A percentile compares a stretch with the other conserved stretches of the same genome.
phyloP scores from a whole-genome alignment of 1,140 invertebrate species.

The Epicauta chinensis region DNA sequence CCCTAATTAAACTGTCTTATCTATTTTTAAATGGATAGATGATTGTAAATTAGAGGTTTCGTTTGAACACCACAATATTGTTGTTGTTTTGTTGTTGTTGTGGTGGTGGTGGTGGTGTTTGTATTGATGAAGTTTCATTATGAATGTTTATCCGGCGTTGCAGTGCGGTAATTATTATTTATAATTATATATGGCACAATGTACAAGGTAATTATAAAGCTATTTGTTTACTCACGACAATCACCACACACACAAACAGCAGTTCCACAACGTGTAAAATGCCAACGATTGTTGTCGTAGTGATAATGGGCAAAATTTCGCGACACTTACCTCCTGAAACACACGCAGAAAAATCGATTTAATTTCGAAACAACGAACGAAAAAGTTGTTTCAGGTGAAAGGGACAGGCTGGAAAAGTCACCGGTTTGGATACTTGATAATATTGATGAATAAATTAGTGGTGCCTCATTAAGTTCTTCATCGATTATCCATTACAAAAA shows the following conservation, averaged over 20 bases:
- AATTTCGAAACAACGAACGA: neutral
- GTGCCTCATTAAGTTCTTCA: constrained; percentile 4
- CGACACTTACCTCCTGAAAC: too few relatives aligned
- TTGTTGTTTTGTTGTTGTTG: constrained; percentile 11
- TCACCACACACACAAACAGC: constrained; percentile 12
- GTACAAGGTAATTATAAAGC: constrained; percentile 36
- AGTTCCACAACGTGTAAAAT: too few relatives aligned
- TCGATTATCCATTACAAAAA: constrained; percentile 14
- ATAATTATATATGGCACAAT: constrained; percentile 30
- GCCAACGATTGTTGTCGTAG: too few relatives aligned
- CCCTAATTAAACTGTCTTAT: constrained; percentile 20
- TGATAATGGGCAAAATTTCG: too few relatives aligned
- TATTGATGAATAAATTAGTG: constrained; percentile 15
- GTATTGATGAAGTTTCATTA: constrained; percentile 34
- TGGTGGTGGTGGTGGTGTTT: constrained; percentile 26
- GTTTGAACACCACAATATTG: constrained; percentile 4
- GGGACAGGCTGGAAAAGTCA: too few relatives aligned
- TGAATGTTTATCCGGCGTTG: constrained; percentile 39
- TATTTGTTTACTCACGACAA: constrained; percentile 35
- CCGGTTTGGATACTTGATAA: neutral
- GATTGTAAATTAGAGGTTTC: constrained; percentile 17
- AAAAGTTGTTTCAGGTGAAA: too few relatives aligned
- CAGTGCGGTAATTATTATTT: constrained; percentile 31
- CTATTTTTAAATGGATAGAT: constrained; percentile 19
- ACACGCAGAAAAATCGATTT: neutral